Conservation (phyloP, 2,888 invertebrate genomes). For the Drosophila limbata region DNA sequence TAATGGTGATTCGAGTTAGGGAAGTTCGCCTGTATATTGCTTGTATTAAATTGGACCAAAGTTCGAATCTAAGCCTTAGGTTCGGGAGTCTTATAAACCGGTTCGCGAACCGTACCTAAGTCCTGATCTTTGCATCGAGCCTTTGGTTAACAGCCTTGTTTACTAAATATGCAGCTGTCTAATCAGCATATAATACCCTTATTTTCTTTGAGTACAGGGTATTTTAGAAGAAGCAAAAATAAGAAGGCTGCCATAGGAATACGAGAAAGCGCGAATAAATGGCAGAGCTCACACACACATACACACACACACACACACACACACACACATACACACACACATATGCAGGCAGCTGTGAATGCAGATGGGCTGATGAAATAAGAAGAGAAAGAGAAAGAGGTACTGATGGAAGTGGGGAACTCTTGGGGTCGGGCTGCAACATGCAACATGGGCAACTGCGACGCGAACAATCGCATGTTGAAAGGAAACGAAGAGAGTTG, state of each 20-base stretch:
- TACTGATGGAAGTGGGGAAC: not conserved
- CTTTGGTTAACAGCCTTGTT: too few relatives aligned
- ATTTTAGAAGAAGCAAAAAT: slow-evolving; percentile 3
- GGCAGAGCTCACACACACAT: slow-evolving; percentile 37
- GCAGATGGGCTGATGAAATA: slow-evolving; percentile 35
- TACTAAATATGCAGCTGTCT: not conserved
- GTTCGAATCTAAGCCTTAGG: too few relatives aligned
- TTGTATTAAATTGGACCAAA: too few relatives aligned
- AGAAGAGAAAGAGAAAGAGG: not conserved
- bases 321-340: slow-evolving; percentile 16
- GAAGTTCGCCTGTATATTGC: too few relatives aligned
- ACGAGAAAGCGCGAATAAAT: slow-evolving; percentile 60
- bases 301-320: slow-evolving; percentile 26
- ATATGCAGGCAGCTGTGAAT: slow-evolving; percentile 27
- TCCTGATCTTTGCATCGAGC: too few relatives aligned
- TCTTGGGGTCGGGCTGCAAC: slow-evolving; percentile 12
- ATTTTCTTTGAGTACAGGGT: not conserved
- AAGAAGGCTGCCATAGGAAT: slow-evolving; percentile 20
- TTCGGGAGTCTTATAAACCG: too few relatives aligned
- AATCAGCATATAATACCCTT: not conserved
- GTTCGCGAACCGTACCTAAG: too few relatives aligned
- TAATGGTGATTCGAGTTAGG: too few relatives aligned
- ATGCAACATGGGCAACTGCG: slow-evolving; percentile 37
- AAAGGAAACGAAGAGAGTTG: slow-evolving; percentile 73
- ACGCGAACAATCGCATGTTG: slow-evolving; percentile 55